phyloP scores from a whole-genome alignment of 2,797 vertebrate species.

The Spea hammondii region DNA sequence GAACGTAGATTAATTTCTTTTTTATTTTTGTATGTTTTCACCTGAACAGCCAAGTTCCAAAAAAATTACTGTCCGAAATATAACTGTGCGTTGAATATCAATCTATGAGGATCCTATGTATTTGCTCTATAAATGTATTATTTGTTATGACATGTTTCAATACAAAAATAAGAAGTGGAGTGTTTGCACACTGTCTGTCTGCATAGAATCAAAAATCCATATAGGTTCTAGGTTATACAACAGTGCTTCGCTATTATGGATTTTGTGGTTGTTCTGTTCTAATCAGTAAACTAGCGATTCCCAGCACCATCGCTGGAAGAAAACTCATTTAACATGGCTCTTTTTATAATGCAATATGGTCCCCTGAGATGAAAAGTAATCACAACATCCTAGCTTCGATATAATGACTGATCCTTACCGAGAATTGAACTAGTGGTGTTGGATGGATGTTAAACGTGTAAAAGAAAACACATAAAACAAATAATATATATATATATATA shows the following conservation, averaged over 20 bases:
- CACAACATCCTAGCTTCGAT: conserved; percentile 39
- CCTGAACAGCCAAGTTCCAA: no score
- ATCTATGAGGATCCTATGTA: no score
- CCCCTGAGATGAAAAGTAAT: conserved; percentile 50
- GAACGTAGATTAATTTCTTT: no score
- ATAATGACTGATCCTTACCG: conserved; percentile 45
- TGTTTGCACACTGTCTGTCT: no score
- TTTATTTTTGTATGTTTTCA: no score
- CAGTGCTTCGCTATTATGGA: neutral
- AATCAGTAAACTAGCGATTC: conserved; percentile 24
- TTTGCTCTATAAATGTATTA: no score
- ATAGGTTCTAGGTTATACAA: conserved; percentile 8
- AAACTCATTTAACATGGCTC: conserved; percentile 44
- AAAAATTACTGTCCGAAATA: no score
- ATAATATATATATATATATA: no score
- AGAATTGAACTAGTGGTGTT: conserved; percentile 32
- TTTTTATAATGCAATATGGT: conserved; percentile 31
- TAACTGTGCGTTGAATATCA: no score
- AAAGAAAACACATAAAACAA: conserved; percentile 34
- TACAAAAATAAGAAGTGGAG: no score
- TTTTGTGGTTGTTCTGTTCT: neutral
- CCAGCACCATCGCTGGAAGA: conserved; percentile 23
- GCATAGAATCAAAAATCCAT: no score
- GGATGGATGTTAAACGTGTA: conserved; percentile 41
- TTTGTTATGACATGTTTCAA: no score